Conservation (phyloP, 2,113 vertebrate genomes). For the Psephotus haematonotus region DNA sequence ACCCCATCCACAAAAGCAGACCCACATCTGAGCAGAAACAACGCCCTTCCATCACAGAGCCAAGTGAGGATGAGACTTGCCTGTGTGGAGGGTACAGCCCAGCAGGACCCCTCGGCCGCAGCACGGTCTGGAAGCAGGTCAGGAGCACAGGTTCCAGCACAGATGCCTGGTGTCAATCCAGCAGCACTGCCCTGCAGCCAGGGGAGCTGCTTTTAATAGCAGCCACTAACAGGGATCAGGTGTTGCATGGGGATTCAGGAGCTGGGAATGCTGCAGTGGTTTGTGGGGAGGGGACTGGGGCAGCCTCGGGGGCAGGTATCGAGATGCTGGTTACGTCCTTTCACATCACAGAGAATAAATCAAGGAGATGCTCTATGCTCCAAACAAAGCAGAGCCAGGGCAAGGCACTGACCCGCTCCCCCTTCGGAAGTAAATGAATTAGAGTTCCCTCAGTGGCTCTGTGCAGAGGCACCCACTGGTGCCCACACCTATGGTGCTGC, state of each 20-base stretch:
- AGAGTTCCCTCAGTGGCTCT: neutral
- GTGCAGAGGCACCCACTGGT: neutral
- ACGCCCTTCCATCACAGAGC: neutral
- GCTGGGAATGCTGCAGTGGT: neutral
- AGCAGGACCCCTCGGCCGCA: neutral
- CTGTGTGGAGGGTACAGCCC: neutral
- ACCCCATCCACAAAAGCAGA: neutral
- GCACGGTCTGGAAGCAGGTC: accelerated
- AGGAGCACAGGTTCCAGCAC: neutral
- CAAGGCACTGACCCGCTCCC: neutral
- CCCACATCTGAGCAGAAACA: neutral
- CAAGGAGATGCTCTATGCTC: neutral
- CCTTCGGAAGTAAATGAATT: conserved; percentile 26
- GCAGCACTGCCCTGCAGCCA: accelerated
- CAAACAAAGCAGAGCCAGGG: neutral
- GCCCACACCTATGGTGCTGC: neutral
- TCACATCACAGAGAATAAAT: neutral
- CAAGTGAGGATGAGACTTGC: accelerated
- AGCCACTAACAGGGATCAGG: neutral
- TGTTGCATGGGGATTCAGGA: neutral
- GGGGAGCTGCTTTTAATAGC: neutral
- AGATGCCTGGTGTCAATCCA: accelerated
- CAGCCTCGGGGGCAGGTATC: neutral
- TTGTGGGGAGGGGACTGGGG: neutral
- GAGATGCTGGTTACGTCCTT: neutral